Percentiles rank a stretch among this genome's conserved stretches.
phyloP scores from a whole-genome alignment of 1,140 invertebrate species.

The Batillaria attramentaria region DNA sequence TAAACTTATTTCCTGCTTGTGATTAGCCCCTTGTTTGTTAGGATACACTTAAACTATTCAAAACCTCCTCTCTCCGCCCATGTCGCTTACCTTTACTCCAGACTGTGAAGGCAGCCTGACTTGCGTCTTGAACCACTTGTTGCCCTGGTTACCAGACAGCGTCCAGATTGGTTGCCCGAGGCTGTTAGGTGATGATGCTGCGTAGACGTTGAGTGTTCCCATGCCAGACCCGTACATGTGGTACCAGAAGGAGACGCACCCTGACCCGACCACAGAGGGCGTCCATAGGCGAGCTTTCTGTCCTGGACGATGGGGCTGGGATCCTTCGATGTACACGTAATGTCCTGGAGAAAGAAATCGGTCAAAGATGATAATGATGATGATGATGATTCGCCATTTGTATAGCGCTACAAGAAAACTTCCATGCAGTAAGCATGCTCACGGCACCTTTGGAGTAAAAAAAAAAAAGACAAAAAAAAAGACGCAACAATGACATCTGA shows the following conservation, averaged over 20 bases:
- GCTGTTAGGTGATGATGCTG: constrained; percentile 21
- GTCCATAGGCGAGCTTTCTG: constrained; percentile 57
- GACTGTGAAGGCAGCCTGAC: not conserved
- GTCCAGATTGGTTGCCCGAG: constrained; percentile 50
- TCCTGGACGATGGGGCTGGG: constrained; percentile 38
- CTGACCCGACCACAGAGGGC: constrained; percentile 34
- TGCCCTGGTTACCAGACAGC: constrained; percentile 51
- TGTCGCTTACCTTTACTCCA: constrained; percentile 13
- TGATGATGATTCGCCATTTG: too few relatives aligned
- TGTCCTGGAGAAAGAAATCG: constrained; percentile 46
- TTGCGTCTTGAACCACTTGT: constrained; percentile 47
- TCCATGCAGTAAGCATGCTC: too few relatives aligned
- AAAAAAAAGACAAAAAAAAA: too few relatives aligned
- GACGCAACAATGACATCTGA: too few relatives aligned
- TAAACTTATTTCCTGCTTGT: too few relatives aligned
- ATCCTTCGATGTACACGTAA: constrained; percentile 72
- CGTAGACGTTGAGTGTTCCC: constrained; percentile 56
- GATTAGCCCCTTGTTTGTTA: too few relatives aligned
- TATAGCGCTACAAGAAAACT: too few relatives aligned
- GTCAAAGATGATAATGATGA: too few relatives aligned
- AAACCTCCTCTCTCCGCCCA: too few relatives aligned
- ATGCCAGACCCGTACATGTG: constrained; percentile 81
- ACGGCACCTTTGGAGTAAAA: too few relatives aligned
- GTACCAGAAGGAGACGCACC: constrained; percentile 77
- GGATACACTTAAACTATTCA: too few relatives aligned